These are phyloP conservation scores for Empidonax alnorum DNA, from an alignment of 2,113 vertebrate species.

Conservation along the genomic window DNA sequence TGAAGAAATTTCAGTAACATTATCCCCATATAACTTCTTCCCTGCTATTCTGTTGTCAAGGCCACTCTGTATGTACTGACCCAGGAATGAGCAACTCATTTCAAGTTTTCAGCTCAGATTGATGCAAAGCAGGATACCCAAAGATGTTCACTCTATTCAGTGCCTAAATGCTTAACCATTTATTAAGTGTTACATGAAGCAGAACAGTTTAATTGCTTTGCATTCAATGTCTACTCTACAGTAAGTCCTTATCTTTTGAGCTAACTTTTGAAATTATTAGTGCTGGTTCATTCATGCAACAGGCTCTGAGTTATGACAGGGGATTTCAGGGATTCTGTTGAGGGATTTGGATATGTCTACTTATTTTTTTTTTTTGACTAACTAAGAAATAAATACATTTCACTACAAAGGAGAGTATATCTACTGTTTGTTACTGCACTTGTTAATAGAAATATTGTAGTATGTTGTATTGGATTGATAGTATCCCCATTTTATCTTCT, in stretches of 20 bases:
- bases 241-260: conserved; percentile 33
- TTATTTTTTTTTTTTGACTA: neutral
- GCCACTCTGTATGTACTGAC: neutral
- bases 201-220: conserved; percentile 54
- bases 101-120: conserved; percentile 4
- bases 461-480: neutral
- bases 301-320: neutral
- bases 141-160: neutral
- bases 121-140: neutral
- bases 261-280: conserved; percentile 33
- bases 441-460: neutral
- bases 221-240: neutral
- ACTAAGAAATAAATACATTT: neutral
- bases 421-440: neutral
- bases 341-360: neutral
- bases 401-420: neutral
- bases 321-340: neutral
- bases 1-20: neutral
- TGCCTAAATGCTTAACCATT: conserved; percentile 38
- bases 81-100: neutral
- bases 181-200: conserved; percentile 41
- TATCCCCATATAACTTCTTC: neutral
- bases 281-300: neutral
- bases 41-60: neutral
- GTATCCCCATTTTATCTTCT: neutral